Percentiles rank a stretch among this genome's conserved stretches.
These are phyloP conservation scores for Urocynchramus pylzowi DNA, from an alignment of 2,113 vertebrate genomes.

Conservation along the genomic window DNA sequence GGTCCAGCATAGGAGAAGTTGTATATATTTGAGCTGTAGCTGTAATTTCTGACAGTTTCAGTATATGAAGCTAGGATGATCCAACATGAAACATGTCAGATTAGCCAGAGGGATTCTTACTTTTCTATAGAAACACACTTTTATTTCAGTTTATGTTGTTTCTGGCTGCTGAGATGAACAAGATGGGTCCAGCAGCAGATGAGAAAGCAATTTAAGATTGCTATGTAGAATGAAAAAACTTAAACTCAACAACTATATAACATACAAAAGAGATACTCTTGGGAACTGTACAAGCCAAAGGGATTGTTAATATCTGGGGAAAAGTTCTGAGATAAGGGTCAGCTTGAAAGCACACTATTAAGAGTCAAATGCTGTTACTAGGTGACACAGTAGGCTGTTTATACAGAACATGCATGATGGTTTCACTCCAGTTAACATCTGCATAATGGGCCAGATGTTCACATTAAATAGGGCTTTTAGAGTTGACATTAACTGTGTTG, in stretches of 20 bases:
- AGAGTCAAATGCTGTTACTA: background rate
- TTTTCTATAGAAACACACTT: background rate
- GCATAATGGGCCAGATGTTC: background rate
- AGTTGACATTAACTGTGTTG: background rate
- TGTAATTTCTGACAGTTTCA: constrained; percentile 21
- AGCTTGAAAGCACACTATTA: background rate
- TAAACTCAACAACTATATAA: background rate
- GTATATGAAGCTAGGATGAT: background rate
- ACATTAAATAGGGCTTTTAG: background rate
- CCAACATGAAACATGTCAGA: constrained; percentile 32
- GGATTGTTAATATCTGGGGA: background rate
- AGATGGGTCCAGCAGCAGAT: background rate
- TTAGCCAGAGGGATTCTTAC: constrained; percentile 5
- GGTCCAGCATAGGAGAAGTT: background rate
- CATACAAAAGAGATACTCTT: background rate
- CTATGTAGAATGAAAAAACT: background rate
- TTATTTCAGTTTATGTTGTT: background rate
- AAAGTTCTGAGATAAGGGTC: background rate
- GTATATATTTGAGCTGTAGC: background rate
- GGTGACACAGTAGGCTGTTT: background rate
- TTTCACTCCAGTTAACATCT: constrained; percentile 17
- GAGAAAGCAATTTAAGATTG: background rate
- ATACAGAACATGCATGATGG: background rate
- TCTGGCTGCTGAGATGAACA: background rate
- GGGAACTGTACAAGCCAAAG: background rate